Conservation (phyloP, 2,888 invertebrate genomes). For the Adelphocoris suturalis region DNA sequence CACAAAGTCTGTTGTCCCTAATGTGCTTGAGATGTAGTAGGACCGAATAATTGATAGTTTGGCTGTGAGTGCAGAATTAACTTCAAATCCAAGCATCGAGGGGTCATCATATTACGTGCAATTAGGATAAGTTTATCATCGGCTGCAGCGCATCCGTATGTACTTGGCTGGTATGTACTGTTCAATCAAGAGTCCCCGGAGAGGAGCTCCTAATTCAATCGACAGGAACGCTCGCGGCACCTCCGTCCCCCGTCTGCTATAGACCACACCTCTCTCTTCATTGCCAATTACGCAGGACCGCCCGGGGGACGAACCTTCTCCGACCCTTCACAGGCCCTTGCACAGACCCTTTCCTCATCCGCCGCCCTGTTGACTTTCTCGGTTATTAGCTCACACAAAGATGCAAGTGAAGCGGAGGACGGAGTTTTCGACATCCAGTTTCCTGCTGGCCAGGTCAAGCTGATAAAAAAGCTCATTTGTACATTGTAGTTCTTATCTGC, state of each 20-base stretch:
- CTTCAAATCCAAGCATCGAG: too few relatives aligned
- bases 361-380: constrained; percentile 24
- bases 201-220: constrained; percentile 58
- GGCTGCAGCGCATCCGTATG: constrained; percentile 43
- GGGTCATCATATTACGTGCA: too few relatives aligned
- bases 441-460: too few relatives aligned
- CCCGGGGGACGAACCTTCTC: constrained; percentile 25
- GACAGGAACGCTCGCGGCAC: constrained; percentile 47
- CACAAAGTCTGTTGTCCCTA: too few relatives aligned
- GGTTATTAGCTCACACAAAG: constrained; percentile 48
- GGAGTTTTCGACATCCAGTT: not conserved
- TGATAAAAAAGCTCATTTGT: too few relatives aligned
- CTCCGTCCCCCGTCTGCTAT: not conserved
- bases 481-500: too few relatives aligned
- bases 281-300: constrained; percentile 34
- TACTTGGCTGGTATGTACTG: constrained; percentile 41
- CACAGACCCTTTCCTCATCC: not conserved
- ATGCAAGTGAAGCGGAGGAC: constrained; percentile 21
- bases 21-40: too few relatives aligned
- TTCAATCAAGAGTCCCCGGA: constrained; percentile 60
- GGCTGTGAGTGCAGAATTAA: too few relatives aligned
- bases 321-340: not conserved
- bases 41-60: too few relatives aligned
- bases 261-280: not conserved
- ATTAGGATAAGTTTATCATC: constrained; percentile 23